Evolutionary conservation across 2,888 invertebrate genomes (phyloP).

Genomic region (Nebria salina): DNA sequence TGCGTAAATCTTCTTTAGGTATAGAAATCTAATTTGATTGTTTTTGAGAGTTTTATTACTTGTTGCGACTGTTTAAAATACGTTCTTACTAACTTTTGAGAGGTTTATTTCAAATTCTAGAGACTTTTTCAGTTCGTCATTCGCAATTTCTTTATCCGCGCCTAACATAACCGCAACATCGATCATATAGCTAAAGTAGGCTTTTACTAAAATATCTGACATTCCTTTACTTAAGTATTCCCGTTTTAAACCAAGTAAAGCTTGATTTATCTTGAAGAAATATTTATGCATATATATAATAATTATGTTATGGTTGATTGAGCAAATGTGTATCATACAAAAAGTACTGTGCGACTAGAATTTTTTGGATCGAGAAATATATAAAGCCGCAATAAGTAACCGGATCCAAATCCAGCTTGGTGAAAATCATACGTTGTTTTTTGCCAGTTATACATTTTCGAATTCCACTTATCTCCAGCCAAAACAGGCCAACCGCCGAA

Average conservation of each 20-base stretch:
- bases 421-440: conserved; percentile 80
- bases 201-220: conserved; percentile 49
- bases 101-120: conserved; percentile 50
- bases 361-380: conserved; percentile 85
- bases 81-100: conserved; percentile 45
- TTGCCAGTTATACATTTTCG: conserved; percentile 76
- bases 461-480: conserved; percentile 76
- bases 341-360: conserved; percentile 79
- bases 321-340: conserved; percentile 67
- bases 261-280: conserved; percentile 49
- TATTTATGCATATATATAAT: conserved; percentile 11
- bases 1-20: conserved; percentile 50
- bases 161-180: conserved; percentile 50
- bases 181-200: conserved; percentile 50
- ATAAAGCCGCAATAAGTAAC: conserved; percentile 85
- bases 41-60: too few species aligned
- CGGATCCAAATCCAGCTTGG: conserved; percentile 78
- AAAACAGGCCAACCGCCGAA: conserved; percentile 92
- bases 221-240: conserved; percentile 49
- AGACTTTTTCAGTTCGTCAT: conserved; percentile 48
- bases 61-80: neutral
- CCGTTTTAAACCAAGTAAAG: conserved; percentile 49
- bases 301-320: neutral
- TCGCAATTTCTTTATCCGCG: conserved; percentile 46
- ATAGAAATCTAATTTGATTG: conserved; percentile 53